Evolutionary conservation across 2,113 vertebrate species (phyloP).

Genomic region (Ranitomeya imitator): DNA sequence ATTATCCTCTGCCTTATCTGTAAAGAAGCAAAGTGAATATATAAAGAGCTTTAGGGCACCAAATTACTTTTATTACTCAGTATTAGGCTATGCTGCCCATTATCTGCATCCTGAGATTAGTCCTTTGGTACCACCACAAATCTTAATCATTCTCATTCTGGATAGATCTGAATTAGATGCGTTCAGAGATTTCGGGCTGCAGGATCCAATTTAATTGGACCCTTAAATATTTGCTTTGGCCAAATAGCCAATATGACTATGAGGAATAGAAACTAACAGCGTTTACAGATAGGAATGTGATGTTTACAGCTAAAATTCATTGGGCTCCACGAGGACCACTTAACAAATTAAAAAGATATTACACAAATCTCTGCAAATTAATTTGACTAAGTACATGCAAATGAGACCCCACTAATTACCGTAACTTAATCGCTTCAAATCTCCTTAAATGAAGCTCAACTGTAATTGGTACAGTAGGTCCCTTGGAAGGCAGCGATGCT

Average conservation of each 20-base stretch:
- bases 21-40: constrained; percentile 56
- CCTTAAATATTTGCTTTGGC: constrained; percentile 55
- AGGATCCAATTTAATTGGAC: constrained; percentile 61
- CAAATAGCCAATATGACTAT: constrained; percentile 4
- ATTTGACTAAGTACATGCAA: constrained; percentile 58
- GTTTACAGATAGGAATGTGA: background rate
- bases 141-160: constrained; percentile 62
- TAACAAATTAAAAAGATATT: constrained; percentile 54
- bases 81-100: constrained; percentile 60
- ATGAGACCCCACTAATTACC: constrained; percentile 55
- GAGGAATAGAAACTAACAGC: background rate
- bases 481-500: constrained; percentile 41
- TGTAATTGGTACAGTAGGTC: constrained; percentile 58
- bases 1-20: constrained; percentile 46
- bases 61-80: constrained; percentile 63
- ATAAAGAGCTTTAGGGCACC: constrained; percentile 60
- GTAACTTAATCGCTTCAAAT: constrained; percentile 54
- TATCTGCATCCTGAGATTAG: constrained; percentile 59
- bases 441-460: constrained; percentile 55
- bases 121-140: constrained; percentile 58
- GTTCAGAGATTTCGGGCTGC: constrained; percentile 56
- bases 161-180: constrained; percentile 61
- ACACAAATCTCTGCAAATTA: constrained; percentile 54
- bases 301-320: constrained; percentile 15
- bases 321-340: constrained; percentile 31